phyloP scores from a whole-genome alignment of 2,797 vertebrate species.

The Anabas testudineus region DNA sequence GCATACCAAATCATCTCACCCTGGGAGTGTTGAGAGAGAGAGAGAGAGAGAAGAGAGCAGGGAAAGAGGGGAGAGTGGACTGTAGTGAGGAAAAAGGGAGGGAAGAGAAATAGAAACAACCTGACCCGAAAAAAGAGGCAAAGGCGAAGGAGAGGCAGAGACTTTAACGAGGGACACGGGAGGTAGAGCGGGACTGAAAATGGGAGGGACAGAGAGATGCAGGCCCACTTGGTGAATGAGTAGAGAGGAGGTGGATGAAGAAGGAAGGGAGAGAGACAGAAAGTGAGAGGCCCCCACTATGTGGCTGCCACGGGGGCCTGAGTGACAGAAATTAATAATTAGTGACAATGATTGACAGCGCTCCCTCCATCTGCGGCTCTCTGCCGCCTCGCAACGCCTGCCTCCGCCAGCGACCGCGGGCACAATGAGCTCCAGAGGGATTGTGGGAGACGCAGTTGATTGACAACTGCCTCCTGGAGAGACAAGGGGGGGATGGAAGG shows the following conservation, averaged over 20 bases:
- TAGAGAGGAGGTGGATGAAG: slow-evolving; percentile 48
- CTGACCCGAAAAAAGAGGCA: slow-evolving; percentile 60
- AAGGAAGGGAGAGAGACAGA: slow-evolving; percentile 52
- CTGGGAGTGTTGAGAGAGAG: slow-evolving; percentile 81
- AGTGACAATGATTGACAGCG: slow-evolving; percentile 99
- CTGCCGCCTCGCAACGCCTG: slow-evolving; percentile 92
- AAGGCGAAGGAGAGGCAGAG: slow-evolving; percentile 62
- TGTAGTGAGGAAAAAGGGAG: slow-evolving; percentile 59
- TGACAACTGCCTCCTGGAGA: slow-evolving; percentile 99
- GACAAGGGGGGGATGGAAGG: slow-evolving; percentile 75
- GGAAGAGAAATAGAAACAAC: slow-evolving; percentile 62
- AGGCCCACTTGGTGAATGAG: slow-evolving; percentile 53
- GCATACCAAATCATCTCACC: slow-evolving; percentile 91
- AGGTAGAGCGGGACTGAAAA: slow-evolving; percentile 60
- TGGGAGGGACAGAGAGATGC: slow-evolving; percentile 61
- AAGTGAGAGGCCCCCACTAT: slow-evolving; percentile 70
- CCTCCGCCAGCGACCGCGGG: slow-evolving; percentile 93
- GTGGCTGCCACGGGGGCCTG: slow-evolving; percentile 93
- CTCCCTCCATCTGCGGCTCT: slow-evolving; percentile 95
- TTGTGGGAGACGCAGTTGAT: slow-evolving; percentile 89
- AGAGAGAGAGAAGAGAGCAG: neutral
- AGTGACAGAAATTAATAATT: slow-evolving; percentile 99
- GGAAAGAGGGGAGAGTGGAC: slow-evolving; percentile 48
- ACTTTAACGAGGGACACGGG: slow-evolving; percentile 75
- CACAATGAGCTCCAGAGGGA: slow-evolving; percentile 97